A percentile compares a stretch with the other conserved stretches of the same genome.
Conservation (phyloP, 1,140 invertebrate species). For the Drosophila santomea region DNA sequence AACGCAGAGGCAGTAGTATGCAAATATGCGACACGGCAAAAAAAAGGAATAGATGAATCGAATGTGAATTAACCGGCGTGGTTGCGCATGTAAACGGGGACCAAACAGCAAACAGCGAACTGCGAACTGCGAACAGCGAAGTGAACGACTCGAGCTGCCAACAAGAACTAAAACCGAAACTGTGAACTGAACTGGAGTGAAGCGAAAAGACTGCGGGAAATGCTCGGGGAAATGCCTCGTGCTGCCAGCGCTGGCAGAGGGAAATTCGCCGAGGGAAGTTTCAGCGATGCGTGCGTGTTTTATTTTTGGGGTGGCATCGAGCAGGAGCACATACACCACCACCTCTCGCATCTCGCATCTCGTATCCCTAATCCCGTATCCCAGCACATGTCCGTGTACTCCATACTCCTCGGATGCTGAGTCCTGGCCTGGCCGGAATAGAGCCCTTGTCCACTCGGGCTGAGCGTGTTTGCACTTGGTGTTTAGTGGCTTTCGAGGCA, state of each 20-base stretch:
- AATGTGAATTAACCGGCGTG: not conserved
- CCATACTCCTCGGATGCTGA: not conserved
- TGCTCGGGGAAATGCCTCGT: slow-evolving; percentile 15
- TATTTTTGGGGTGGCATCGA: slow-evolving; percentile 42
- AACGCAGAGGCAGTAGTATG: not conserved
- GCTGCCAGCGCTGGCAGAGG: slow-evolving; percentile 19
- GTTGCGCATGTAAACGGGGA: not conserved
- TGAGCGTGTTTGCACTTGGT: not conserved
- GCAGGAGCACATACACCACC: not conserved
- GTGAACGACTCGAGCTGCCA: slow-evolving; percentile 37
- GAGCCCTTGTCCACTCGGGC: not conserved
- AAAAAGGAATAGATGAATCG: not conserved
- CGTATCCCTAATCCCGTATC: not conserved
- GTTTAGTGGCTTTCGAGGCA: slow-evolving; percentile 1
- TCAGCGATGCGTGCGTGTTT: slow-evolving; percentile 38
- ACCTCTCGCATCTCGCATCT: too few relatives aligned
- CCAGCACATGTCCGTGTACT: not conserved
- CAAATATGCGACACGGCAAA: slow-evolving; percentile 8
- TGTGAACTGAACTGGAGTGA: slow-evolving; percentile 17
- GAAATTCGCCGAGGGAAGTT: slow-evolving; percentile 40
- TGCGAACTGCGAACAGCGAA: slow-evolving; percentile 16
- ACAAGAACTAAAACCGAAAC: slow-evolving; percentile 35
- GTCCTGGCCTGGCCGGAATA: not conserved
- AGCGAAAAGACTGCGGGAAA: slow-evolving; percentile 27
- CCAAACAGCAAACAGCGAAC: not conserved